Evolutionary conservation across 2,113 vertebrate genomes (phyloP).

Genomic region (Ptilorrhoa leucosticta): DNA sequence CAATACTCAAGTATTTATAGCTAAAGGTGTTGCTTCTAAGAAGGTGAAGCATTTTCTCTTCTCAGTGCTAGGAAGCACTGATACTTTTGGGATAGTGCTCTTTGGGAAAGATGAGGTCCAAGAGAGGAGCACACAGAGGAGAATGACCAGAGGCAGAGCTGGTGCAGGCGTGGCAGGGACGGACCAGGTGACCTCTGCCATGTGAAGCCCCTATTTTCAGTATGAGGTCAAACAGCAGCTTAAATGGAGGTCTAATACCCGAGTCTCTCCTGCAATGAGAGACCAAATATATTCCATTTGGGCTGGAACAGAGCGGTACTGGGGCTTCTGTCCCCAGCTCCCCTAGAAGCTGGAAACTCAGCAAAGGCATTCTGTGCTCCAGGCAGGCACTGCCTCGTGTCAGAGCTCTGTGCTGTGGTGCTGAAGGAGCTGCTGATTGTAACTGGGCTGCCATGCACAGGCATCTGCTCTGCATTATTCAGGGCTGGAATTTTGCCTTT

Average conservation of each 20-base stretch:
- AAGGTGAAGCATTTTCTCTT: not conserved
- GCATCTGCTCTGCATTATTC: not conserved
- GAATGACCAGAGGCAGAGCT: not conserved
- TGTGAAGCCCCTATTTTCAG: not conserved
- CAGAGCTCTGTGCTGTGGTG: not conserved
- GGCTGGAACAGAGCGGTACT: not conserved
- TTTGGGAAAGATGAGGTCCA: not conserved
- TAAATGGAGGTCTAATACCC: not conserved
- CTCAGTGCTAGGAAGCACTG: not conserved
- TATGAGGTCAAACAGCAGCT: not conserved
- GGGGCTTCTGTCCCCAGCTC: not conserved
- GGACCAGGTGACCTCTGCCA: not conserved
- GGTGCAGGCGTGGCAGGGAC: not conserved
- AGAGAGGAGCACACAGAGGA: not conserved
- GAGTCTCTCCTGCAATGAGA: accelerated
- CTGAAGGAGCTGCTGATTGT: not conserved
- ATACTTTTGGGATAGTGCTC: not conserved
- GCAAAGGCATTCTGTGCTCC: not conserved
- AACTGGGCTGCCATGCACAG: not conserved
- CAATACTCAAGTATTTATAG: not conserved
- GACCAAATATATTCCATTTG: not conserved
- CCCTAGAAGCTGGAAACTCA: not conserved
- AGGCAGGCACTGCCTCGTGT: not conserved
- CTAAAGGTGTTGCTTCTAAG: not conserved
- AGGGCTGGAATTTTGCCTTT: not conserved